phyloP scores from a whole-genome alignment of 2,888 invertebrate species.

The Oscheius sp. region DNA sequence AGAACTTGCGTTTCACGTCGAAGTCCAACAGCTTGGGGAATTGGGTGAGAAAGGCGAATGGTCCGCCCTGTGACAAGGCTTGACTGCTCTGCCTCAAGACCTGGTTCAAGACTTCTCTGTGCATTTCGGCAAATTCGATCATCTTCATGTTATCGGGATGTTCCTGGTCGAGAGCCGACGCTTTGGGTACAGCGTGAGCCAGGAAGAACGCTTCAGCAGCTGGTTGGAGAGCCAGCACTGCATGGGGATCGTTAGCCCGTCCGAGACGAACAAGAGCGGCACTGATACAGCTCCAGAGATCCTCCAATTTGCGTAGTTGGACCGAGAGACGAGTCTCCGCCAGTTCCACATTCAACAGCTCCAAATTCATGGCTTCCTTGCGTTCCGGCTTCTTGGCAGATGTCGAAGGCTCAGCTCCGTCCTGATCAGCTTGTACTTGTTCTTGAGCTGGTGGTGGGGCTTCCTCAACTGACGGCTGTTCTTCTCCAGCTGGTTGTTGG shows the following conservation, averaged over 20 bases:
- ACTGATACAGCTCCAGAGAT: conserved; percentile 82
- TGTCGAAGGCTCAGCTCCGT: not conserved
- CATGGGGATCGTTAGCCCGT: conserved; percentile 85
- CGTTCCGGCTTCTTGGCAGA: not conserved
- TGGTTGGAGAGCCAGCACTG: conserved; percentile 84
- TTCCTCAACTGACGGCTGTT: not conserved
- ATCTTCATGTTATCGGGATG: conserved; percentile 81
- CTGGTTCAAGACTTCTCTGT: conserved; percentile 87
- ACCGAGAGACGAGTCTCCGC: conserved; percentile 10
- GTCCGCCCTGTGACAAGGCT: conserved; percentile 77
- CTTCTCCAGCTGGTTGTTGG: not conserved
- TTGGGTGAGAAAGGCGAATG: conserved; percentile 86
- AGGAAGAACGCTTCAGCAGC: conserved; percentile 90
- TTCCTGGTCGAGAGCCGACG: conserved; percentile 34
- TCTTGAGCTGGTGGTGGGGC: not conserved
- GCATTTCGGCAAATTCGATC: conserved; percentile 85
- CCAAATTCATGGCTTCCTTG: conserved; percentile 8
- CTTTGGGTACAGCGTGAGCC: conserved; percentile 78
- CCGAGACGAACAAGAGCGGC: conserved; percentile 82
- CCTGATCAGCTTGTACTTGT: not conserved
- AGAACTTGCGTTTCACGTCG: conserved; percentile 86
- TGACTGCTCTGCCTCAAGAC: conserved; percentile 79
- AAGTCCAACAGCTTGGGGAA: conserved; percentile 87
- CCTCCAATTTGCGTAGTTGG: conserved; percentile 9
- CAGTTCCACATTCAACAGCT: conserved; percentile 18